Conservation (phyloP, 2,888 invertebrate species). For the Acanthacorydalis orientalis region DNA sequence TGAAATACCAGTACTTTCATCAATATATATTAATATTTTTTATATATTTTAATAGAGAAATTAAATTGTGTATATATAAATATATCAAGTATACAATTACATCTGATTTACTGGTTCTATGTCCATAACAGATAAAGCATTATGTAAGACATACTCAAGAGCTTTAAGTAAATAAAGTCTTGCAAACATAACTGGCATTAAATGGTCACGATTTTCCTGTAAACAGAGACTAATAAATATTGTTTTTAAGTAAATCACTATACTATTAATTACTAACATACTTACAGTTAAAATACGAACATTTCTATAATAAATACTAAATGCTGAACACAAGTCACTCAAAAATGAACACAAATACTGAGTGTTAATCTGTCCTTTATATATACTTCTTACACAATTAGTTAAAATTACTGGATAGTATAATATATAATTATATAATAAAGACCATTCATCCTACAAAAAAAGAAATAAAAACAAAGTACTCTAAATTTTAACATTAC, state of each 20-base stretch:
- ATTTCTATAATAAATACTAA: constrained; percentile 60
- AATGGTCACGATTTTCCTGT: constrained; percentile 48
- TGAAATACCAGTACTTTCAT: no score
- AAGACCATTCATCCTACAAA: constrained; percentile 61
- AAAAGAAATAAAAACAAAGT: no score
- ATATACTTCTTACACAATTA: constrained; percentile 31
- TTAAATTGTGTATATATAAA: not conserved
- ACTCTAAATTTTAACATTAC: no score
- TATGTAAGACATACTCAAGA: constrained; percentile 44
- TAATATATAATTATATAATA: constrained; percentile 49
- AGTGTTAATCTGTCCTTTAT: constrained; percentile 35
- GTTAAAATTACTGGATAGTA: constrained; percentile 43
- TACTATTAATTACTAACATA: constrained; percentile 8
- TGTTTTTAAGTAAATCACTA: not conserved
- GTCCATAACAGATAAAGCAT: constrained; percentile 41
- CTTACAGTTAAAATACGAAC: constrained; percentile 52
- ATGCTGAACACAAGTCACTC: constrained; percentile 40
- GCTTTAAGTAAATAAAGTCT: constrained; percentile 50
- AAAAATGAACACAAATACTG: constrained; percentile 49
- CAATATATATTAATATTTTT: no score
- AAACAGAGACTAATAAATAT: constrained; percentile 8
- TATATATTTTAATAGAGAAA: no score
- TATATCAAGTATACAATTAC: constrained; percentile 25
- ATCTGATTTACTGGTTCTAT: constrained; percentile 53
- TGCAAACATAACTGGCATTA: constrained; percentile 48